Evolutionary conservation across 2,113 vertebrate genomes (phyloP), one percentile per base, ranked within the genome.

Genomic region (Amazona vittata): DNA sequence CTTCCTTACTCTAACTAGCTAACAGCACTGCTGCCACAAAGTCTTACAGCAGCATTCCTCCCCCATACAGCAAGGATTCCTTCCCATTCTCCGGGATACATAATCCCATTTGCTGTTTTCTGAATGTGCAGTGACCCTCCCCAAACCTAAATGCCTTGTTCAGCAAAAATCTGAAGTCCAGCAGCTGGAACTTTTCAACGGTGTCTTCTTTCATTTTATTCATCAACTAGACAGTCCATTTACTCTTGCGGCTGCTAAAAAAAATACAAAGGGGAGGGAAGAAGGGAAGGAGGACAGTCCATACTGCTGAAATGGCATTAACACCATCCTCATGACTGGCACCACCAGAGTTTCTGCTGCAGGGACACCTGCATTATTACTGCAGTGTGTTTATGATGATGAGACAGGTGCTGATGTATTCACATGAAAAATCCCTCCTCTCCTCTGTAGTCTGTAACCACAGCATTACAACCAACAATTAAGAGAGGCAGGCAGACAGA

Each of bases 341-440:
- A 86, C 7, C 57, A 37, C 44, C 68, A 5, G 60, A 79, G 57
- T 7, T 82, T 53, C 59, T 96, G 89, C 95, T 92, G 92, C 94
- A 95, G 86, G 69, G 91, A 69, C 79, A 97, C 86, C 89, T 95
- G 91, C 93, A 97, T 92, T 93, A 71, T 39, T 89, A 95, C 91
- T 95, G 95, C 91, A 95, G 67, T 86, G 59, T 93, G n/a, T 22
- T 88, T 63, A 80, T 65, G 76, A 25, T 71, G 62, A 90, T 15
- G n/a, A 94, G 83, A 88, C 74, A 90, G 88, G 96, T 90, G 90
- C 88, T 83, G 88, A 83, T 67, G 75, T 39, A 86, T 53, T 64
- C 79, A 29, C 87, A 70, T 2, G 41, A 71, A 76, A 83, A 87
- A 26, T 76, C 82, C 53, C 82, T 89, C 62, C 92, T 26, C 94